These are phyloP conservation scores for Solea senegalensis DNA, from an alignment of 2,113 vertebrate genomes.

Conservation along the genomic window DNA sequence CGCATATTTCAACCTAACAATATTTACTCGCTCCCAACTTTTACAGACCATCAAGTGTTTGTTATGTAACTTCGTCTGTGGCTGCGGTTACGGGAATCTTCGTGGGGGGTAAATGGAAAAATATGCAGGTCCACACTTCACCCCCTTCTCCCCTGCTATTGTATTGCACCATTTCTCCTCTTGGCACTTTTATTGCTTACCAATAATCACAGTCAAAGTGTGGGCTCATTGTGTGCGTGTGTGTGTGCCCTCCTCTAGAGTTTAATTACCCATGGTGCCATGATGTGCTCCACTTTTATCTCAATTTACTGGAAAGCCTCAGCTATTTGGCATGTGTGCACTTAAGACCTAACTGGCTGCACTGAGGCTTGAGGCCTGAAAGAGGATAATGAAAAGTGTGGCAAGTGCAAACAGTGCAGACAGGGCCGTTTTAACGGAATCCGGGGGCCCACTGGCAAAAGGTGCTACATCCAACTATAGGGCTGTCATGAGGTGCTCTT, in stretches of 20 bases:
- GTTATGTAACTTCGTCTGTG: conserved; percentile 66
- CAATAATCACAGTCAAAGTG: conserved; percentile 61
- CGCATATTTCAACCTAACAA: conserved; percentile 16
- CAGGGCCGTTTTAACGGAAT: neutral
- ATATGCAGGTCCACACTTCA: conserved; percentile 19
- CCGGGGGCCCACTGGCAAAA: no score
- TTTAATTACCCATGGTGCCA: conserved; percentile 72
- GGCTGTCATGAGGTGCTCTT: no score
- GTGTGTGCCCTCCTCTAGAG: conserved; percentile 42
- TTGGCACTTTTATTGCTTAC: conserved; percentile 64
- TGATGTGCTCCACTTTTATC: conserved; percentile 74
- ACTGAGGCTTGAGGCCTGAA: conserved; percentile 20
- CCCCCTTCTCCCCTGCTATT: conserved; percentile 7
- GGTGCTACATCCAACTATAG: no score
- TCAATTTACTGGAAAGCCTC: conserved; percentile 80
- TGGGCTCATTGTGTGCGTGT: conserved; percentile 60
- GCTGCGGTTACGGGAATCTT: conserved; percentile 66
- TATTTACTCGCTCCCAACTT: conserved; percentile 41
- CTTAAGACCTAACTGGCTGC: conserved; percentile 48
- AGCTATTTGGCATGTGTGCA: conserved; percentile 66
- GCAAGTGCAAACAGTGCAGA: conserved; percentile 60
- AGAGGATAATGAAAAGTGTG: conserved; percentile 49
- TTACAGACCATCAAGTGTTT: conserved; percentile 43
- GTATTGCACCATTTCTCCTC: conserved; percentile 42
- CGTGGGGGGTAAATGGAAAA: conserved; percentile 60